Conservation (phyloP, 2,797 vertebrate genomes). For the Mus caroli region DNA sequence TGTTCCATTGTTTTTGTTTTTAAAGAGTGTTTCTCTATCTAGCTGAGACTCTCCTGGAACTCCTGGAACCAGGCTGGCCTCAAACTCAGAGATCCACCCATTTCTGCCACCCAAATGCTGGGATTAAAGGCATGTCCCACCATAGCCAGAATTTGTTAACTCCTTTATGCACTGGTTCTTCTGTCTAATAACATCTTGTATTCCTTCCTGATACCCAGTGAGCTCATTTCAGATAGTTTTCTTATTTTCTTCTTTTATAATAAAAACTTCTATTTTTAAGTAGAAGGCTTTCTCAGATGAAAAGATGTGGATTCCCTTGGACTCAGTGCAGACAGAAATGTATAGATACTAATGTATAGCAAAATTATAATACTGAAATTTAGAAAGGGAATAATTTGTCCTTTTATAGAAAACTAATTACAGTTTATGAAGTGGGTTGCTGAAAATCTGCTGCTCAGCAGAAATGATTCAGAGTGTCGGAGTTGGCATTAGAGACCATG, state of each 20-base stretch:
- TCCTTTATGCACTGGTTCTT: slow-evolving; percentile 27
- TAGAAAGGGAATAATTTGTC: slow-evolving; percentile 75
- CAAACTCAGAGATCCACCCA: neutral
- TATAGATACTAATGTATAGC: slow-evolving; percentile 61
- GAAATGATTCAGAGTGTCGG: slow-evolving; percentile 66
- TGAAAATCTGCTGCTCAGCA: slow-evolving; percentile 67
- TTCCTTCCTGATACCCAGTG: neutral
- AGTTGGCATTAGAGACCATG: slow-evolving; percentile 54
- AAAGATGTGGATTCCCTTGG: slow-evolving; percentile 62
- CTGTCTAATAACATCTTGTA: neutral
- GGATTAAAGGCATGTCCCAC: neutral
- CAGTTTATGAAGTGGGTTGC: slow-evolving; percentile 64
- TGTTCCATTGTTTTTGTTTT: neutral
- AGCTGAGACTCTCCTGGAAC: neutral
- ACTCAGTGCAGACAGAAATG: slow-evolving; percentile 64
- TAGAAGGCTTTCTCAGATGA: slow-evolving; percentile 27
- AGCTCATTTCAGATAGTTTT: slow-evolving; percentile 13
- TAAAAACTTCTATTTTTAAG: slow-evolving; percentile 61
- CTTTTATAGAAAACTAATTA: slow-evolving; percentile 78
- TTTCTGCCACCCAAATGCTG: neutral
- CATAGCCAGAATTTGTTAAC: neutral
- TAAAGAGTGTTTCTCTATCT: neutral
- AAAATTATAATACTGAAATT: slow-evolving; percentile 63
- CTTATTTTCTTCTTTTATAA: slow-evolving; percentile 2
- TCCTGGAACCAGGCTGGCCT: neutral